Evolutionary conservation across 1,140 invertebrate genomes (phyloP), one percentile per base, ranked within the genome.

Genomic region (Galleria mellonella): DNA sequence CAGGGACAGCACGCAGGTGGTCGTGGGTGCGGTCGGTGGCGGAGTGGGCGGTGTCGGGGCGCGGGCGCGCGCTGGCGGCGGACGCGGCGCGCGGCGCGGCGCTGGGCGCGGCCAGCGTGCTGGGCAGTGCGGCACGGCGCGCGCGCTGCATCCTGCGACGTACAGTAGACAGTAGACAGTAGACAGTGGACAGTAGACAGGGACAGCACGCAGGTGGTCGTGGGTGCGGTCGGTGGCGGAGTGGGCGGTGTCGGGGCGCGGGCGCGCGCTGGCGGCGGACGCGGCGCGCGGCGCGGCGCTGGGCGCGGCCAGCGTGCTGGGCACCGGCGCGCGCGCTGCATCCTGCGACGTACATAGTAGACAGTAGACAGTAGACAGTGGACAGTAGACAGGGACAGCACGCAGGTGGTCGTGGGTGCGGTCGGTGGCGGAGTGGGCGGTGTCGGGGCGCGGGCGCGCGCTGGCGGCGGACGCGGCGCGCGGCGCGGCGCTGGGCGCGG

Each of bases 391-490:
- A n/a, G 6, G 17, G 2, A 6, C 17, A 2, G 17, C 6, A 23
- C 6, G 9, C 50, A 82, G 75, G 42, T 79, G 75, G 78, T 72
- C 68, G 32, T 79, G 73, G 70, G 43, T 61, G 51, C 72, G 76
- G 3, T 76, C 72, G 43, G 41, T 76, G 55, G 43, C 50, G 54
- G 73, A 78, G 61, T 83, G 78, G 78, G 70, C 69, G 53, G 38
- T 53, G n/a, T 70, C 69, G 37, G 74, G 67, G 10, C 65, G 70
- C 39, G 78, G 67, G 30, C 63, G 70, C 37, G 78, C 78, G 50
- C 62, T 81, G 52, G 67, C 62, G 43, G 69, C 69, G 28, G 78
- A 81, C 71, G 61, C 56, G 57, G 72, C 72, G 66, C 73, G 75
- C 55, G 75, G 65, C 33, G 60, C 48, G 44, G 70, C 70, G 50